Conservation (phyloP, 2,888 invertebrate genomes). For the Platycheirus albimanus region DNA sequence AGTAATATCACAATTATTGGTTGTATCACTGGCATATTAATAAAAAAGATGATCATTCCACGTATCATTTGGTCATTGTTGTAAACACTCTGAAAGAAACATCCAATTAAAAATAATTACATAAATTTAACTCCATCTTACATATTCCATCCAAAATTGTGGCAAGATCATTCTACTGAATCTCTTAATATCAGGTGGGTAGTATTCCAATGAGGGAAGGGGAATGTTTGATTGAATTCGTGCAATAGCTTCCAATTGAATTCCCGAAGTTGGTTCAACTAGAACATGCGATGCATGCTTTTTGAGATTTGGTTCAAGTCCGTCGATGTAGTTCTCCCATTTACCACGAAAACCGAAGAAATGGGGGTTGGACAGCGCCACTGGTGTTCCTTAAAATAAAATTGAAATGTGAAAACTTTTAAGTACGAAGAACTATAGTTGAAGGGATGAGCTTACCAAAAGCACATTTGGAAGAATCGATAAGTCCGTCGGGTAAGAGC, state of each 20-base stretch:
- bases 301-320: slow-evolving; percentile 84
- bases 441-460: slow-evolving; percentile 83
- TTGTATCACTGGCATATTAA: slow-evolving; percentile 60
- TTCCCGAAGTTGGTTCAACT: slow-evolving; percentile 88
- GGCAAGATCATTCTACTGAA: slow-evolving; percentile 86
- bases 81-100: slow-evolving; percentile 11
- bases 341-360: slow-evolving; percentile 84
- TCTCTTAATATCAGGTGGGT: slow-evolving; percentile 73
- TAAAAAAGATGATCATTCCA: slow-evolving; percentile 41
- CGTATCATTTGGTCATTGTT: slow-evolving; percentile 40
- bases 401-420: background rate
- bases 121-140: slow-evolving; percentile 80
- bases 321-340: slow-evolving; percentile 84
- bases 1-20: slow-evolving; percentile 43
- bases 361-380: slow-evolving; percentile 88
- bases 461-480: slow-evolving; percentile 87
- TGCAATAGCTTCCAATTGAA: slow-evolving; percentile 82
- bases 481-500: slow-evolving; percentile 84
- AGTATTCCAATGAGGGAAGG: slow-evolving; percentile 76
- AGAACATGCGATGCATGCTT: slow-evolving; percentile 87
- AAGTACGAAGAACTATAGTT: background rate
- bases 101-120: background rate
- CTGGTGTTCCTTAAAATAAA: slow-evolving; percentile 85
- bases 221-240: slow-evolving; percentile 60
- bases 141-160: slow-evolving; percentile 88